Percentiles rank a stretch among this genome's conserved stretches.
Conservation (phyloP, 1,140 invertebrate species). For the Rhyzopertha dominica region DNA sequence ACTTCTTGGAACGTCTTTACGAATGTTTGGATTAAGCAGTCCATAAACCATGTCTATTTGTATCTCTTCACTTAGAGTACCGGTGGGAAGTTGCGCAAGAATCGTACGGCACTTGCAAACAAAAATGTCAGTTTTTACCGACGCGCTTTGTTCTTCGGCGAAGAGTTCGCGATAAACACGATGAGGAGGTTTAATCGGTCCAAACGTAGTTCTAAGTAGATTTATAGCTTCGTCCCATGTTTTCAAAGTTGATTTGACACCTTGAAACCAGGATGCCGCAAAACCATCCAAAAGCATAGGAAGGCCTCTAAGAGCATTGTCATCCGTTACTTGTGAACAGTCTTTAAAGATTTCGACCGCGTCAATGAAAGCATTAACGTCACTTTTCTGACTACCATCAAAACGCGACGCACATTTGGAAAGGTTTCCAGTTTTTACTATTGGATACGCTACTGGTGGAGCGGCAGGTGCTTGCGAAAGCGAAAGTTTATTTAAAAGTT, state of each 20-base stretch:
- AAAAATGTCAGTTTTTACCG: constrained; percentile 16
- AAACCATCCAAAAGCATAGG: too few relatives aligned
- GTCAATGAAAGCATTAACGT: too few relatives aligned
- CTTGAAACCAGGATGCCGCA: constrained; percentile 16
- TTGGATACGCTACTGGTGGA: too few relatives aligned
- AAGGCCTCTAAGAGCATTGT: too few relatives aligned
- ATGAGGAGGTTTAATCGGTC: constrained; percentile 10
- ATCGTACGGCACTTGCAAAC: constrained; percentile 13
- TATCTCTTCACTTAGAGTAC: neutral
- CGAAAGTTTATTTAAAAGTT: too few relatives aligned
- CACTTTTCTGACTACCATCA: too few relatives aligned
- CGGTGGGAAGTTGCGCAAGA: constrained; percentile 7
- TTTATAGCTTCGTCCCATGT: constrained; percentile 7
- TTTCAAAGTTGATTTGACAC: constrained; percentile 9
- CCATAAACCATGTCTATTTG: constrained; percentile 13
- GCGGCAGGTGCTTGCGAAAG: too few relatives aligned
- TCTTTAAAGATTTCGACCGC: too few relatives aligned
- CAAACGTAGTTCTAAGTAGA: constrained; percentile 11
- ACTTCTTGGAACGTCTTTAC: constrained; percentile 3
- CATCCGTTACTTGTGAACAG: too few relatives aligned
- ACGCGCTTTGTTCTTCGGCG: constrained; percentile 2
- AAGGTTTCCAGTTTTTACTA: too few relatives aligned
- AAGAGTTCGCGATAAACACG: constrained; percentile 11
- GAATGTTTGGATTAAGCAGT: constrained; percentile 7
- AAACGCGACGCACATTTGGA: too few relatives aligned